These are phyloP conservation scores for Limnephilus marmoratus DNA, from an alignment of 2,888 invertebrate species.

Conservation along the genomic window DNA sequence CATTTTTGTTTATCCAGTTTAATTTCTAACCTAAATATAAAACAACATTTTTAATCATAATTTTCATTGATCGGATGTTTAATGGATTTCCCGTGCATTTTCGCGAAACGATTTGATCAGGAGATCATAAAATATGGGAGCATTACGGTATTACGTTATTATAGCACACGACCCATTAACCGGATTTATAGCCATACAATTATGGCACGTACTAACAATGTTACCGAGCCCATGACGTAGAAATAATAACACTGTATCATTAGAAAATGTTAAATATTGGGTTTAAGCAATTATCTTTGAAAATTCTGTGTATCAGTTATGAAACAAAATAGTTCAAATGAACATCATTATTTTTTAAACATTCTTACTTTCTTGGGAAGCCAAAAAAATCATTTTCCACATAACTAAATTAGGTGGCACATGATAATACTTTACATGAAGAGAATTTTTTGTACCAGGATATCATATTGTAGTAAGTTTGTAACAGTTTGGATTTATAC, in stretches of 20 bases:
- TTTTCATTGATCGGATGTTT: too few species aligned
- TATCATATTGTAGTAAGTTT: not conserved
- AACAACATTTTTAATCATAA: too few species aligned
- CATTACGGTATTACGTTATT: not conserved
- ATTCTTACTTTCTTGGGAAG: not conserved
- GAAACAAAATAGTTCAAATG: not conserved
- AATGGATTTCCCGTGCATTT: not conserved
- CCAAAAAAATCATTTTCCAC: not conserved
- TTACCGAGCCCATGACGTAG: not conserved
- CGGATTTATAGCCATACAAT: not conserved
- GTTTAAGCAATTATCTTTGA: not conserved
- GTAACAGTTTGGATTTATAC: too few species aligned
- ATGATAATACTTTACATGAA: not conserved
- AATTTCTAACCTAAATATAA: not conserved
- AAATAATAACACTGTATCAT: not conserved
- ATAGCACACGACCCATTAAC: not conserved
- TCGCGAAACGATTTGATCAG: not conserved
- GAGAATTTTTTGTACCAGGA: not conserved
- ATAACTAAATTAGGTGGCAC: not conserved
- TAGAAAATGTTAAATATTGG: not conserved
- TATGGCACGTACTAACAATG: not conserved
- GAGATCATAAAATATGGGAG: not conserved
- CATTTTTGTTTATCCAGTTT: not conserved
- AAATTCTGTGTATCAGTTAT: not conserved
- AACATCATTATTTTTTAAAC: not conserved